phyloP scores from a whole-genome alignment of 2,888 invertebrate genomes.

The Drosophila paranaensis region DNA sequence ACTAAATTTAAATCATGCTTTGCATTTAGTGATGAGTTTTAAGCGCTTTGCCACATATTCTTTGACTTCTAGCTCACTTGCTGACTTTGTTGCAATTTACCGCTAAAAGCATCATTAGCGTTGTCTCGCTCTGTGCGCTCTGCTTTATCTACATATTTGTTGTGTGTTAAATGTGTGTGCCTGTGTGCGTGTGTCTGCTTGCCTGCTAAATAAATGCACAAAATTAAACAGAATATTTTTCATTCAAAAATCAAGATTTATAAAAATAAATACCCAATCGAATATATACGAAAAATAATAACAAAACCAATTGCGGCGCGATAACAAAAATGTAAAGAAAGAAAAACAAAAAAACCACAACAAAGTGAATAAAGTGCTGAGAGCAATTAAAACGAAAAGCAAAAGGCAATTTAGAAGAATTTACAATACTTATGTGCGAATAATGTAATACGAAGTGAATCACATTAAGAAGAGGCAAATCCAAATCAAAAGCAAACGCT shows the following conservation, averaged over 20 bases:
- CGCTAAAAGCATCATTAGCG: slow-evolving; percentile 46
- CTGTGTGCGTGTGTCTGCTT: slow-evolving; percentile 9
- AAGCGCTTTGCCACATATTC: not conserved
- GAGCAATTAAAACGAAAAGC: slow-evolving; percentile 49
- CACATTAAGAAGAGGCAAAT: slow-evolving; percentile 35
- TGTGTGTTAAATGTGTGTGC: slow-evolving; percentile 8
- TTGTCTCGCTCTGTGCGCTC: slow-evolving; percentile 33
- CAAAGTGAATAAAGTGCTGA: slow-evolving; percentile 64
- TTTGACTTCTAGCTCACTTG: slow-evolving; percentile 6
- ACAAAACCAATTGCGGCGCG: slow-evolving; percentile 49
- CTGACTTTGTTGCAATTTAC: slow-evolving; percentile 43
- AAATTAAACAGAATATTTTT: slow-evolving; percentile 41
- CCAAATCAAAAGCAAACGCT: slow-evolving; percentile 36
- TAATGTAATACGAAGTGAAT: slow-evolving; percentile 56
- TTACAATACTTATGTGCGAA: slow-evolving; percentile 50
- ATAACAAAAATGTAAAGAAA: slow-evolving; percentile 34
- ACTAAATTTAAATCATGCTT: not conserved
- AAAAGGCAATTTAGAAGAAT: slow-evolving; percentile 52
- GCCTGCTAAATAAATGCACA: slow-evolving; percentile 19
- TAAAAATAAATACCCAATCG: slow-evolving; percentile 32
- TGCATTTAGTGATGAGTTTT: not conserved
- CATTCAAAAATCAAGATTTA: slow-evolving; percentile 40
- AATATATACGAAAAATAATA: slow-evolving; percentile 41
- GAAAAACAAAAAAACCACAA: slow-evolving; percentile 36
- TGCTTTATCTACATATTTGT: not conserved